Conservation (phyloP, 2,797 vertebrate genomes). For the Spea hammondii region DNA sequence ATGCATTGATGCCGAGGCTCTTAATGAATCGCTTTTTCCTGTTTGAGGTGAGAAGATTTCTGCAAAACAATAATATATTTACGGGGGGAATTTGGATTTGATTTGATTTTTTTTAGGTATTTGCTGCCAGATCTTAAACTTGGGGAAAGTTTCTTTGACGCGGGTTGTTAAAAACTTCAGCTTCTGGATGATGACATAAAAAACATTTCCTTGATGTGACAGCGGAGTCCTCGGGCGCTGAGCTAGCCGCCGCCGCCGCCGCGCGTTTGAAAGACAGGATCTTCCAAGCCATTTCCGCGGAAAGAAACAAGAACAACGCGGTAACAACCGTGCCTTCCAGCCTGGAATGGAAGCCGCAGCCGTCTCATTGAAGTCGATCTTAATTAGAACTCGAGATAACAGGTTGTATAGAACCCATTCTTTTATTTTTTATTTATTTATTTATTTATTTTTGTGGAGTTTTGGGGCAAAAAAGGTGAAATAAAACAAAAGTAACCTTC, state of each 20-base stretch:
- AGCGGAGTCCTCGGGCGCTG: conserved; percentile 61
- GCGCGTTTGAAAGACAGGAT: conserved; percentile 62
- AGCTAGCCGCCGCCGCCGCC: conserved; percentile 51
- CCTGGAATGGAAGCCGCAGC: conserved; percentile 62
- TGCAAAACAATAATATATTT: conserved; percentile 38
- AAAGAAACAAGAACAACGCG: conserved; percentile 68
- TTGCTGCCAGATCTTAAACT: conserved; percentile 24
- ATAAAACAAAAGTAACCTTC: conserved; percentile 21
- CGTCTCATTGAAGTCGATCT: conserved; percentile 67
- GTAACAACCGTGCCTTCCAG: conserved; percentile 66
- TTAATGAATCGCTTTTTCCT: conserved; percentile 25
- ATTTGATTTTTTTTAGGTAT: conserved; percentile 14
- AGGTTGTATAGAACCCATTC: conserved; percentile 50
- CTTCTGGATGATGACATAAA: conserved; percentile 56
- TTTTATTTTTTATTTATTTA: not conserved
- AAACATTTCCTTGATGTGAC: conserved; percentile 64
- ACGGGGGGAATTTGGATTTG: not conserved
- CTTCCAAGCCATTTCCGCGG: conserved; percentile 64
- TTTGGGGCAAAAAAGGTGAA: conserved; percentile 55
- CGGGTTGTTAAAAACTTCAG: conserved; percentile 59
- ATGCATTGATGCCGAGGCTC: conserved; percentile 8
- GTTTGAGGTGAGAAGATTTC: conserved; percentile 22
- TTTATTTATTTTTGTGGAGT: conserved; percentile 57
- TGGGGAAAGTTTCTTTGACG: conserved; percentile 54
- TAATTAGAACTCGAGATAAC: conserved; percentile 70